phyloP scores from a whole-genome alignment of 2,797 vertebrate species.

The Microctenopoma stevenorrisi region DNA sequence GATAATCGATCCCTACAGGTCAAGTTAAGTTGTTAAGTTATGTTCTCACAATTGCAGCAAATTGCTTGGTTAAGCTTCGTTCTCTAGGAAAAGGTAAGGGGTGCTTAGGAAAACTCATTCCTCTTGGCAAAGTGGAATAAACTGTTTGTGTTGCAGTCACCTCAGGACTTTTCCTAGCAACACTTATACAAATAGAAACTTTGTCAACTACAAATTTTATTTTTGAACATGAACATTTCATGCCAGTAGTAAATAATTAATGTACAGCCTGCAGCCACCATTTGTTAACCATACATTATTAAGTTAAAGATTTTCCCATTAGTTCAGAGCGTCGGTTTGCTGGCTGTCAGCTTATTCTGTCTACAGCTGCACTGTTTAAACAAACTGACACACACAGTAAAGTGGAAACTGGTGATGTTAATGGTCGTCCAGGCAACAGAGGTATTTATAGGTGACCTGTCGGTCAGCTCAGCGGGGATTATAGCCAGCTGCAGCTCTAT shows the following conservation, averaged over 20 bases:
- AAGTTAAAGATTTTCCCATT: constrained; percentile 53
- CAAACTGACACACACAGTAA: constrained; percentile 20
- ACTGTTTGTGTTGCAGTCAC: constrained; percentile 23
- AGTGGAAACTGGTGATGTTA: constrained; percentile 62
- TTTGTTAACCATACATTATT: constrained; percentile 45
- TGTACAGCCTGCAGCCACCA: constrained; percentile 4
- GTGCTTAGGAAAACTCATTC: constrained; percentile 4
- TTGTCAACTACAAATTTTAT: constrained; percentile 24
- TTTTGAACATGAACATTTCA: constrained; percentile 34
- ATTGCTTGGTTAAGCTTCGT: constrained; percentile 10
- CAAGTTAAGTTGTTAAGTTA: background rate
- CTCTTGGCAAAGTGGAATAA: constrained; percentile 6
- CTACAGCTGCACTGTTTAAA: constrained; percentile 59
- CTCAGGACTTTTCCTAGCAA: background rate
- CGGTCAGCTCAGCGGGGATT: constrained; percentile 58
- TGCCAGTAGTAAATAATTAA: constrained; percentile 27
- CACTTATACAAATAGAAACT: constrained; percentile 10
- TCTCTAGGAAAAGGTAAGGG: constrained; percentile 3
- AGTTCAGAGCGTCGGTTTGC: constrained; percentile 41
- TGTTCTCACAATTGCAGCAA: background rate
- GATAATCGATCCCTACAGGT: no score
- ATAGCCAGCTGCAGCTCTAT: constrained; percentile 71
- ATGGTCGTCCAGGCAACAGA: constrained; percentile 62
- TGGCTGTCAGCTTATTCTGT: constrained; percentile 59
- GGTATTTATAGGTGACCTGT: constrained; percentile 75